A percentile compares a stretch with the other conserved stretches of the same genome.
These are phyloP conservation scores for Phaethornis superciliosus DNA, from an alignment of 2,113 vertebrate species.

Conservation along the genomic window DNA sequence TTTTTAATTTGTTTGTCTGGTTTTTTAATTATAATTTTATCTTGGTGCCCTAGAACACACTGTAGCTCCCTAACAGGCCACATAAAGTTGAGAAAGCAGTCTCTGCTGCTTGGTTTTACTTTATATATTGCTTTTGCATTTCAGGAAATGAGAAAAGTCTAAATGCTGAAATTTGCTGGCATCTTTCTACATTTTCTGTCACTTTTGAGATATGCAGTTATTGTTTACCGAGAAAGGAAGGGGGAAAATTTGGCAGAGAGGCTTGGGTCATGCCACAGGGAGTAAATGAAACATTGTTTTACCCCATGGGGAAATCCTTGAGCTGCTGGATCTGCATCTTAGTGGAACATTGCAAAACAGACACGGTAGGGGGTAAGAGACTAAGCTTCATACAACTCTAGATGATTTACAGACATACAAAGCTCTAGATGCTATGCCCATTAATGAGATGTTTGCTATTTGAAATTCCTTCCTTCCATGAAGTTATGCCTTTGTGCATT, in stretches of 20 bases:
- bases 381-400: background rate
- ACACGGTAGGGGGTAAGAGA: conserved; percentile 13
- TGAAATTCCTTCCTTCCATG: conserved; percentile 7
- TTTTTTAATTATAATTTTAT: background rate
- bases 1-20: too few species aligned
- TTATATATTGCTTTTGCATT: background rate
- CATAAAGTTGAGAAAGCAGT: background rate
- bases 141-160: background rate
- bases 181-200: background rate
- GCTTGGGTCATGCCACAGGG: background rate
- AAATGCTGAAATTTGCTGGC: background rate
- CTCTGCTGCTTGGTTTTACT: background rate
- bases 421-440: background rate
- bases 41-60: background rate
- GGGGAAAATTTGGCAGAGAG: conserved; percentile 15
- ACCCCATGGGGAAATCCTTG: background rate
- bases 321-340: conserved; percentile 11
- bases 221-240: background rate
- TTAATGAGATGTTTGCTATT: background rate
- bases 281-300: conserved; percentile 42
- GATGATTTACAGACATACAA: conserved; percentile 22
- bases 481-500: background rate
- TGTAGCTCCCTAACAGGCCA: background rate
- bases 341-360: conserved; percentile 18
- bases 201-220: conserved; percentile 21